Conservation (phyloP, 2,888 invertebrate species). For the Stenolophus ochropezus region DNA sequence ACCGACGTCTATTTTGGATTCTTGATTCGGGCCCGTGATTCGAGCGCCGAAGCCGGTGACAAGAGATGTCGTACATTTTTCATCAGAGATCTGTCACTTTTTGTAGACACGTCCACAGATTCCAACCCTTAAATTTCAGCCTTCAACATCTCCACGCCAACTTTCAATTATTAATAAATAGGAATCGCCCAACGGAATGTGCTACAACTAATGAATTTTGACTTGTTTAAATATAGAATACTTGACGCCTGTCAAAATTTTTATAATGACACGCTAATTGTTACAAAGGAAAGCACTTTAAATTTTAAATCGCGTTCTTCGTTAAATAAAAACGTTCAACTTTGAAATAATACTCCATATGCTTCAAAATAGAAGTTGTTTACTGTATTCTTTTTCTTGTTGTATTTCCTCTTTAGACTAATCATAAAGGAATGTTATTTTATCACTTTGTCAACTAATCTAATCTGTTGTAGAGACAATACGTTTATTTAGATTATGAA, state of each 20-base stretch:
- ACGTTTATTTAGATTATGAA: too few species aligned
- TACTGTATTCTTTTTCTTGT: too few species aligned
- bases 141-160: slow-evolving; percentile 1
- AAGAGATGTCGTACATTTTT: slow-evolving; percentile 43
- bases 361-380: too few species aligned
- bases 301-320: background rate
- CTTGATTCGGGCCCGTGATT: slow-evolving; percentile 1
- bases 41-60: background rate
- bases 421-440: too few species aligned
- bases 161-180: slow-evolving; percentile 37
- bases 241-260: background rate
- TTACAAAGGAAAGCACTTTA: background rate
- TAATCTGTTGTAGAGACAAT: too few species aligned
- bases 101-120: slow-evolving; percentile 16
- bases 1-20: slow-evolving; percentile 21
- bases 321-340: background rate
- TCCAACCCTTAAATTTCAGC: slow-evolving; percentile 2
- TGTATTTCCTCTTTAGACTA: too few species aligned
- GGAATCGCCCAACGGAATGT: background rate
- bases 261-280: background rate
- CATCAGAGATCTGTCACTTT: slow-evolving; percentile 48
- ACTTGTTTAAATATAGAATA: slow-evolving; percentile 15
- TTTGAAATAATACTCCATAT: too few species aligned
- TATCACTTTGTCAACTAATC: too few species aligned
- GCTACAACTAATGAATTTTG: slow-evolving; percentile 3